Evolutionary conservation across 2,888 invertebrate genomes (phyloP).

Genomic region (Clivina fossor): DNA sequence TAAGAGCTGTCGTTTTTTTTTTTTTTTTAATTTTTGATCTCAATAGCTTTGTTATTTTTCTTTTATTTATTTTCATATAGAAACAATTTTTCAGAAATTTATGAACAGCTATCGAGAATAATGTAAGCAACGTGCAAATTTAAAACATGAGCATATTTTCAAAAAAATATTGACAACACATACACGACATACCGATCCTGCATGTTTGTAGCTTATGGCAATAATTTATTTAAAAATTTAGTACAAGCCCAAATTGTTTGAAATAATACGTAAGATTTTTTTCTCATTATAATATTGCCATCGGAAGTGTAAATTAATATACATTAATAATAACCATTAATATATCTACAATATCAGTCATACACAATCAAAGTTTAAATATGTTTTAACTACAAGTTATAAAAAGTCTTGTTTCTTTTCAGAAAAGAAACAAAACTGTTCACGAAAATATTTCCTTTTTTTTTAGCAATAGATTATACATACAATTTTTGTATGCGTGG

Average conservation of each 20-base stretch:
- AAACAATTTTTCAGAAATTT: conserved; percentile 6
- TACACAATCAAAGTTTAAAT: conserved; percentile 33
- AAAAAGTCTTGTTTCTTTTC: background rate
- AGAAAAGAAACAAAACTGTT: conserved; percentile 16
- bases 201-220: conserved; percentile 30
- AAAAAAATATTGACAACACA: background rate
- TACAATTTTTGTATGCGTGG: conserved; percentile 25
- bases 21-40: conserved; percentile 1
- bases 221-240: conserved; percentile 26
- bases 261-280: conserved; percentile 26
- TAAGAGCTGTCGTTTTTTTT: background rate
- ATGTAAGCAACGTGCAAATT: no score
- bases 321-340: conserved; percentile 15
- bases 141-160: no score
- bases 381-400: conserved; percentile 8
- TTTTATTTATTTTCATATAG: conserved; percentile 23
- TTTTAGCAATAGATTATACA: conserved; percentile 15
- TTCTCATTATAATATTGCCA: conserved; percentile 21
- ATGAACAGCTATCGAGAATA: conserved; percentile 22
- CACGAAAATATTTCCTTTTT: conserved; percentile 23
- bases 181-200: conserved; percentile 22
- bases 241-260: conserved; percentile 30
- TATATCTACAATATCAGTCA: conserved; percentile 28
- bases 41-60: conserved; percentile 20
- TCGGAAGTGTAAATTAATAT: conserved; percentile 13